Conservation (phyloP, 2,113 vertebrate genomes). For the Myiozetetes cayanensis region DNA sequence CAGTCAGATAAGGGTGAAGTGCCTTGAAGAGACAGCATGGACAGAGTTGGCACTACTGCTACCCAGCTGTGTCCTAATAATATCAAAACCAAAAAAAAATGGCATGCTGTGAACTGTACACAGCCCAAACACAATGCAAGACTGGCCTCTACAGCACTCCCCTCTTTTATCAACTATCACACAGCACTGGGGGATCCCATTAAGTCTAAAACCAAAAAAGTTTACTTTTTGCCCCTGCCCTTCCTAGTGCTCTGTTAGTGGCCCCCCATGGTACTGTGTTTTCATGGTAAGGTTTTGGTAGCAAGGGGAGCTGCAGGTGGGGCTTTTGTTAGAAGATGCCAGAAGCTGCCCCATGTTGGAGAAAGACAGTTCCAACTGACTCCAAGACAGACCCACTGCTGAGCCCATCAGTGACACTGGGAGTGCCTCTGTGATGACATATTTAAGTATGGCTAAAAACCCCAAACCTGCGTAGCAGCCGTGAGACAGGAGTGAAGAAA, state of each 20-base stretch:
- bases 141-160: neutral
- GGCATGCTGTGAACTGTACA: neutral
- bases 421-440: neutral
- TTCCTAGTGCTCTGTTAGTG: neutral
- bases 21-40: neutral
- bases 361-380: neutral
- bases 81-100: neutral
- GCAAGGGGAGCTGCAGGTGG: neutral
- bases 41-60: neutral
- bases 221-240: neutral
- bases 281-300: neutral
- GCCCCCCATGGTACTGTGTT: neutral
- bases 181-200: neutral
- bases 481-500: neutral
- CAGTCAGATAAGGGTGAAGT: neutral
- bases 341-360: neutral
- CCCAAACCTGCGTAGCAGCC: neutral
- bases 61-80: neutral
- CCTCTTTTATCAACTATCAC: neutral
- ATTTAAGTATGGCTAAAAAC: neutral
- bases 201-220: neutral
- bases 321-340: neutral
- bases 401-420: neutral
- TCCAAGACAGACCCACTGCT: neutral
- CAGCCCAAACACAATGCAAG: neutral